A percentile compares a stretch with the other conserved stretches of the same genome.
These are phyloP conservation scores for Andinoacara biseriatus DNA, from an alignment of 2,113 vertebrate species.

Conservation along the genomic window DNA sequence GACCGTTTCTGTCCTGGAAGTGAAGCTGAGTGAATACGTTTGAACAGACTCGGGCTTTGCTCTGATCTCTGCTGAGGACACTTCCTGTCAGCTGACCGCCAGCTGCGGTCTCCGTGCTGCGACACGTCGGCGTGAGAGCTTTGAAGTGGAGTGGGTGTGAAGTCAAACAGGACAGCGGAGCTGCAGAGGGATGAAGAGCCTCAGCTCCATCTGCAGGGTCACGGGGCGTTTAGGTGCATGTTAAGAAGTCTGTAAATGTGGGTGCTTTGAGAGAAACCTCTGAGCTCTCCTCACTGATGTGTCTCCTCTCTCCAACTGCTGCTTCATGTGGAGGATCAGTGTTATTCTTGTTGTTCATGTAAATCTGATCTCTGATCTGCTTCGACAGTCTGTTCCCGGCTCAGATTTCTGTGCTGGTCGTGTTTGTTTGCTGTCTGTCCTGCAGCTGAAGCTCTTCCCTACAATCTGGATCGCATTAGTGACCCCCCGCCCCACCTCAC, in stretches of 20 bases:
- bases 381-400: neutral
- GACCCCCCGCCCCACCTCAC: neutral
- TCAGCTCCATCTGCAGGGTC: neutral
- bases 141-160: neutral
- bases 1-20: neutral
- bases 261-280: neutral
- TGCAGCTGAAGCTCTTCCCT: slow-evolving; percentile 25
- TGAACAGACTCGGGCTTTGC: neutral
- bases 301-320: too few species aligned
- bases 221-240: rapidly evolving
- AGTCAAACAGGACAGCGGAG: neutral
- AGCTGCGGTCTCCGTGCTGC: neutral
- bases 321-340: neutral
- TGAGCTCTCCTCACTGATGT: too few species aligned
- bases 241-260: neutral
- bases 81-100: neutral
- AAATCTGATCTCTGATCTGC: neutral
- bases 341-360: too few species aligned
- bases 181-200: neutral
- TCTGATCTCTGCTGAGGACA: neutral
- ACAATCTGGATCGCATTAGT: slow-evolving; percentile 31
- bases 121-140: neutral
- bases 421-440: neutral
- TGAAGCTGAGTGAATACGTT: neutral
- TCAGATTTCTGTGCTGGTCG: slow-evolving; percentile 5